Base-by-base conservation (phyloP, 2,888 invertebrate species). In the Homarus gammarus region DNA sequence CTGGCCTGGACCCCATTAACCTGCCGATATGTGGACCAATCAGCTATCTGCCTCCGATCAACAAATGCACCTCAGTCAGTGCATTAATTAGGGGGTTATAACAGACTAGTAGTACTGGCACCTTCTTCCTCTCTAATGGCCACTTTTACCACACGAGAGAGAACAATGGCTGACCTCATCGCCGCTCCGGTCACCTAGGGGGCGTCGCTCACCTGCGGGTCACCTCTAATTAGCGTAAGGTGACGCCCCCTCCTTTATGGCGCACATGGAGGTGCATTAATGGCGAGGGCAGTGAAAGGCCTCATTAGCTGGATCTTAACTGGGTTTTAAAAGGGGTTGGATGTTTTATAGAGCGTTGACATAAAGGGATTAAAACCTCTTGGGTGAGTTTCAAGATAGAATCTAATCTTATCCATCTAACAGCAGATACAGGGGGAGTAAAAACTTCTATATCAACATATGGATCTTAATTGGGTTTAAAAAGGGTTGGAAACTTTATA, bases 201-300 rank as follows among this genome's bases (percentile, higher is more conserved):
- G 72, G 70, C 78, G 78, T 36, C 27, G 44, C 56, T 78, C 78
- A 78, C 78, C 78, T 51, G 70, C 49, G 31, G 82, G 61, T 83
- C 70, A 83, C 44, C 49, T 44, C 82, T 83, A 83, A 83, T 83
- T 83, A 83, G 70, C 18, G 82, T 70, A 27, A 44, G 70, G 82
- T 83, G 82, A 83, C 49, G 82, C 82, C 27, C 56, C 44, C 31
- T 68, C 81, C 36, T 82, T 40, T 82, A 82, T 40, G 31, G 81
- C 33, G 31, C 70, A 44, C 70, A 49, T 49, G 49, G 70, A 49
- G 82, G 70, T 33, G 31, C 82, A 78, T 78, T 78, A 78, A 78
- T 83, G 82, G 70, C 36, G 31, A 49, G 8, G 70, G 15, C 18
- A 70, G 70, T 44, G 51, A 70, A 83, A 49, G 18, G 70, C 44